These are phyloP conservation scores for Nothura maculosa DNA, from an alignment of 2,797 vertebrate genomes.

Conservation along the genomic window DNA sequence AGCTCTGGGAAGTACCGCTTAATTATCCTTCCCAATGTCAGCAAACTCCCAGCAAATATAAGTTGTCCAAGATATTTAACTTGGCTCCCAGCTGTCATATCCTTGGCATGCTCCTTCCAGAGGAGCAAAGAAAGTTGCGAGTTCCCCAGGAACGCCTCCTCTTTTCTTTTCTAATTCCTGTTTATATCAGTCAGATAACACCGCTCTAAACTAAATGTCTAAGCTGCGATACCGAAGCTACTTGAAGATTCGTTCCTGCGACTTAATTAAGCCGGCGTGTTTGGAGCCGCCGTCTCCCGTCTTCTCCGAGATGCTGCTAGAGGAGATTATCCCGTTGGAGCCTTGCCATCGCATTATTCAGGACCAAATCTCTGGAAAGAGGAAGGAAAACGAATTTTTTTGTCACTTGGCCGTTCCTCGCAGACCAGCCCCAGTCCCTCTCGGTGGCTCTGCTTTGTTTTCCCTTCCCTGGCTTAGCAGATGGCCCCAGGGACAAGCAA, in stretches of 20 bases:
- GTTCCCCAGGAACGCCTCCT: too few species aligned
- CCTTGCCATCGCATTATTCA: background rate
- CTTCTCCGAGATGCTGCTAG: background rate
- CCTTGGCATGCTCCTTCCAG: too few species aligned
- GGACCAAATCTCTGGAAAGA: conserved; percentile 12
- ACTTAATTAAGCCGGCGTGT: background rate
- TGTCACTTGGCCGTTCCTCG: conserved; percentile 6
- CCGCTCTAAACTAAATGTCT: too few species aligned
- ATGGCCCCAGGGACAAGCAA: conserved; percentile 30
- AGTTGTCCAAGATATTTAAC: background rate
- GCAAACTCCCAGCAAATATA: accelerated
- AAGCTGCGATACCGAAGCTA: too few species aligned
- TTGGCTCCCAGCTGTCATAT: background rate
- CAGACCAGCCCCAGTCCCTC: background rate
- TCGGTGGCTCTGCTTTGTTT: background rate
- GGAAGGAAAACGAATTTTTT: background rate
- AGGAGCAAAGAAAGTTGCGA: too few species aligned
- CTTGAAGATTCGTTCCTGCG: background rate
- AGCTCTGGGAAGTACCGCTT: conserved; percentile 63
- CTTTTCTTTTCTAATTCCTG: background rate
- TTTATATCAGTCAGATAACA: too few species aligned
- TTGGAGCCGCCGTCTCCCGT: conserved; percentile 13
- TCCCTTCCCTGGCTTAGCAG: background rate
- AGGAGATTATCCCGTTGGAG: conserved; percentile 14
- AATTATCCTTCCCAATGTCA: background rate